Percentiles rank a stretch among this genome's conserved stretches.
Conservation (phyloP, 2,797 vertebrate species). For the Apogon talboti region DNA sequence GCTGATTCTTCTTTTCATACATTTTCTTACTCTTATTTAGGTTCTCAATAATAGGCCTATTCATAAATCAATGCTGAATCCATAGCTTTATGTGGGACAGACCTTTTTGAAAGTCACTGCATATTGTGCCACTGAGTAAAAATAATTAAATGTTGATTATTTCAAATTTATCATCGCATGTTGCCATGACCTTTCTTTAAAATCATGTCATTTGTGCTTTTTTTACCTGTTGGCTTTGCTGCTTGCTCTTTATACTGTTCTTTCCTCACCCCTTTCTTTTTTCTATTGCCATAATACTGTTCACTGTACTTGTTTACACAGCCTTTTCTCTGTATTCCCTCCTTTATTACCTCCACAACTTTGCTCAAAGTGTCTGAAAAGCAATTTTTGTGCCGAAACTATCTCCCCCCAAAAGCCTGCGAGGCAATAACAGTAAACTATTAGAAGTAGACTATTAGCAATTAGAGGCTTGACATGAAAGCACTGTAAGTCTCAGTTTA, state of each 20-base stretch:
- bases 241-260: not conserved
- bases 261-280: not conserved
- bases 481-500: slow-evolving; percentile 17
- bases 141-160: no score
- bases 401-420: slow-evolving; percentile 23
- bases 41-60: no score
- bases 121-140: no score
- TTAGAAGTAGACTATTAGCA: slow-evolving; percentile 42
- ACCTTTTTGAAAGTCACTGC: no score
- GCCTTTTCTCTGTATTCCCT: slow-evolving; percentile 3
- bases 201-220: not conserved
- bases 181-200: no score
- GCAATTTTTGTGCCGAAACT: slow-evolving; percentile 33
- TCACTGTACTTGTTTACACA: slow-evolving; percentile 22
- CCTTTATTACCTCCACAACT: slow-evolving; percentile 22
- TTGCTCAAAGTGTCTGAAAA: slow-evolving; percentile 29
- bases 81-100: no score
- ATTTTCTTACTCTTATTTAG: no score
- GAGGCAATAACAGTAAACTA: slow-evolving; percentile 41
- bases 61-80: no score
- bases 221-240: not conserved
- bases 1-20: no score
- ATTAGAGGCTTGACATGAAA: slow-evolving; percentile 48
- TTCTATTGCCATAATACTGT: not conserved
- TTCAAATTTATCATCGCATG: no score